Base-by-base conservation (phyloP, 2,888 invertebrate species). In the Aphodius sticticus region DNA sequence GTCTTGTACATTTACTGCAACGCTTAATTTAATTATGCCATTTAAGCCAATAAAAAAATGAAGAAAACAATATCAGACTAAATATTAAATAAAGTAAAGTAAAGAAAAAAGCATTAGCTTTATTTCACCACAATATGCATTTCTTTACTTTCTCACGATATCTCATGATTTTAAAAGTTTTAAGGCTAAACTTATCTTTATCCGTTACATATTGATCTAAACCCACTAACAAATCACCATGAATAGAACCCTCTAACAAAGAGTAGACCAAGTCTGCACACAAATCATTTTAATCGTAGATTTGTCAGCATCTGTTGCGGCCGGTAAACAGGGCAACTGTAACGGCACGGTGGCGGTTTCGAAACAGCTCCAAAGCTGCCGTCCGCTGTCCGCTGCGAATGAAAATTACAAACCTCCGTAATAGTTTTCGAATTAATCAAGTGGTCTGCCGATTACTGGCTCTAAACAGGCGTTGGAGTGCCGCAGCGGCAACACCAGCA, bases 351-450 rank as follows among this genome's bases (percentile, higher is more conserved):
- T 53, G 53, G 53, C 12, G 53, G 53, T 53, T 53, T 53, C 53
- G 53, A 26, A 12, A 53, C 12, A 53, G 12, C 53, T 12, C 53
- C 12, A 70, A 26, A 70, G 70, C 53, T 26, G 69, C 16, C 16
- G 70, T 70, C n/a, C 70, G 70, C 70, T 26, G 70, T 26, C 7
- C 16, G 26, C 26, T 26, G 26, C 15, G 3, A 70, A 70, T 70
- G 70, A 74, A 74, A 74, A 74, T 74, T 74, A 74, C 26, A 74
- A 37, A 9, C 26, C 36, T 36, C 72, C 35, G 74, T 37, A 37
- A 74, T 74, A 74, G 74, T 74, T 36, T n/a, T 35, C 74, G 35
- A 35, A 74, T 74, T 74, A 74, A 74, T 74, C 74, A 74, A 74
- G 74, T 74, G 35, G 74, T 74, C n/a, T 74, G 72, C 35, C 14